Conservation (phyloP, 2,113 vertebrate genomes). For the Chinchilla lanigera region DNA sequence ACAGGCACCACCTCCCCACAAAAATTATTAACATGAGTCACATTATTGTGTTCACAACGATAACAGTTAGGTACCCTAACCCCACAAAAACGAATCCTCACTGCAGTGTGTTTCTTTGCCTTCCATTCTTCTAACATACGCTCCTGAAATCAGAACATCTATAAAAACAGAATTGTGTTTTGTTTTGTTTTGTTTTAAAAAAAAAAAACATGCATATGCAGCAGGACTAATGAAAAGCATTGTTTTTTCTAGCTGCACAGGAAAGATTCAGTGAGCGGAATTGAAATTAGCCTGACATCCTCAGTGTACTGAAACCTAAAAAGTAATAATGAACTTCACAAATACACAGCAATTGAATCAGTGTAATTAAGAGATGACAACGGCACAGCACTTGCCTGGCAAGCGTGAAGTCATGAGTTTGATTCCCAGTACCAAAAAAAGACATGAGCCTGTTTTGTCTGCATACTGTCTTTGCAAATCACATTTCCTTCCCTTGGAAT, state of each 20-base stretch:
- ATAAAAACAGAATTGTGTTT: slow-evolving; percentile 21
- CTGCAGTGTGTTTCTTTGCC: neutral
- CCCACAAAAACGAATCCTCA: neutral
- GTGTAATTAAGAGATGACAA: neutral
- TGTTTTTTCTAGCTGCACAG: neutral
- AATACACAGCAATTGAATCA: neutral
- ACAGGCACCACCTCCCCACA: neutral
- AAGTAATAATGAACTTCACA: neutral
- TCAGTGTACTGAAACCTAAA: slow-evolving; percentile 37
- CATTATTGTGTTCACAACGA: neutral
- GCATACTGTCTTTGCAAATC: neutral
- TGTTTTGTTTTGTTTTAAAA: neutral
- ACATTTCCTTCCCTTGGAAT: neutral
- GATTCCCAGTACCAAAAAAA: too few relatives aligned
- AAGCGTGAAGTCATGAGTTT: too few relatives aligned
- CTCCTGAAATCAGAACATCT: slow-evolving; percentile 46
- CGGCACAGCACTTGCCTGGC: too few relatives aligned
- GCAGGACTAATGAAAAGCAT: slow-evolving; percentile 16
- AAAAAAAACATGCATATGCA: slow-evolving; percentile 43
- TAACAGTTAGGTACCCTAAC: neutral
- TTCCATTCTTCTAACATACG: neutral
- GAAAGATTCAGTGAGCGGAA: slow-evolving; percentile 31
- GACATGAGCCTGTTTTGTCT: neutral
- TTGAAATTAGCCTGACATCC: neutral
- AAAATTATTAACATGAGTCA: neutral